Evolutionary conservation across 2,113 vertebrate genomes (phyloP).

Genomic region (Nanorana parkeri): DNA sequence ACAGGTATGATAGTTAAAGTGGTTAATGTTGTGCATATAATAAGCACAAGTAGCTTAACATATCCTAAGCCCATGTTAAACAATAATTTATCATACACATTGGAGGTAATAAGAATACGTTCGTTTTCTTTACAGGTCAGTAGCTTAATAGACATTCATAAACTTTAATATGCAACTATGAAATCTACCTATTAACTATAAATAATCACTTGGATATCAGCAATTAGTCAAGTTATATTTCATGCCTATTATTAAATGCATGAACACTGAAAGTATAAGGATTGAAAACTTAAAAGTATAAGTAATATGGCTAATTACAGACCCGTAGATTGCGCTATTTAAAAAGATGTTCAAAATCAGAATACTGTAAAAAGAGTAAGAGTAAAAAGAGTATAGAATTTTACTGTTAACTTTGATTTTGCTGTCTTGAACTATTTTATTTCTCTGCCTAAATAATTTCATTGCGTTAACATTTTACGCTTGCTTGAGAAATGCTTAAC

Average conservation of each 20-base stretch:
- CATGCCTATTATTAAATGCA: conserved; percentile 68
- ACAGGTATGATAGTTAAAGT: too few relatives aligned
- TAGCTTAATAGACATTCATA: conserved; percentile 17
- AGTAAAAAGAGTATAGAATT: neutral
- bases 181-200: conserved; percentile 29
- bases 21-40: too few relatives aligned
- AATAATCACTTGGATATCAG: conserved; percentile 58
- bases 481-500: neutral
- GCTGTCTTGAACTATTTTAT: neutral
- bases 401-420: neutral
- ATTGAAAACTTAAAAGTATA: conserved; percentile 70
- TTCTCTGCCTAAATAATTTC: neutral
- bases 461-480: neutral
- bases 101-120: neutral
- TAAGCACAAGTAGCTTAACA: neutral
- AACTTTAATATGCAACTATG: conserved; percentile 12
- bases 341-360: neutral
- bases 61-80: neutral
- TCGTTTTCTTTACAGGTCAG: conserved; percentile 29
- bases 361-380: neutral
- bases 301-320: conserved; percentile 70
- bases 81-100: conserved; percentile 2
- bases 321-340: conserved; percentile 6
- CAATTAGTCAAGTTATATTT: conserved; percentile 65
- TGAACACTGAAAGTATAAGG: conserved; percentile 68